These are phyloP conservation scores for Pseudococcus viburni DNA, from an alignment of 2,888 invertebrate species.

Conservation along the genomic window DNA sequence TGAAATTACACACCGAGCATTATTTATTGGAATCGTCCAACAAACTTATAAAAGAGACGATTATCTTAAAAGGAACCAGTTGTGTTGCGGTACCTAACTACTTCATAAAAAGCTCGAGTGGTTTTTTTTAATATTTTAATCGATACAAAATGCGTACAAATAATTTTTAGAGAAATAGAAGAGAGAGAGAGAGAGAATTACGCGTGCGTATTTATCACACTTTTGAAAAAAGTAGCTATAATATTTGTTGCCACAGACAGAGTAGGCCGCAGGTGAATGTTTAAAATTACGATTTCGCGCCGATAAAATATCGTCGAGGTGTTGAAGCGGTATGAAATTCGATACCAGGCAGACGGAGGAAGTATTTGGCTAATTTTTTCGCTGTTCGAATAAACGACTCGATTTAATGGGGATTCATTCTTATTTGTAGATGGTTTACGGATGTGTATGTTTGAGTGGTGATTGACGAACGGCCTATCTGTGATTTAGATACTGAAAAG, in stretches of 20 bases:
- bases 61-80: not conserved
- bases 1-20: not conserved
- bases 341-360: not conserved
- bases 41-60: not conserved
- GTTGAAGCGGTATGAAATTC: not conserved
- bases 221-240: not conserved
- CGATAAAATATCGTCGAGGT: constrained; percentile 15
- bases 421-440: too few species aligned
- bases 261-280: constrained; percentile 38
- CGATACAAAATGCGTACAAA: too few species aligned
- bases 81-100: not conserved
- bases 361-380: not conserved
- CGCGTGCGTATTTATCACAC: not conserved
- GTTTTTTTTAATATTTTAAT: not conserved
- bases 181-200: not conserved
- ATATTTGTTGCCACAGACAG: not conserved
- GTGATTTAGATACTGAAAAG: too few species aligned
- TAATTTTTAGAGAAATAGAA: too few species aligned
- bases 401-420: not conserved
- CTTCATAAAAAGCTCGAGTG: not conserved
- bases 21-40: not conserved
- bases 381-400: not conserved
- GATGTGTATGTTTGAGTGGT: too few species aligned
- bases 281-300: constrained; percentile 48
- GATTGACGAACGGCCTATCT: too few species aligned